A percentile compares a stretch with the other conserved stretches of the same genome.
Conservation (phyloP, 2,113 vertebrate genomes). For the Conger conger region DNA sequence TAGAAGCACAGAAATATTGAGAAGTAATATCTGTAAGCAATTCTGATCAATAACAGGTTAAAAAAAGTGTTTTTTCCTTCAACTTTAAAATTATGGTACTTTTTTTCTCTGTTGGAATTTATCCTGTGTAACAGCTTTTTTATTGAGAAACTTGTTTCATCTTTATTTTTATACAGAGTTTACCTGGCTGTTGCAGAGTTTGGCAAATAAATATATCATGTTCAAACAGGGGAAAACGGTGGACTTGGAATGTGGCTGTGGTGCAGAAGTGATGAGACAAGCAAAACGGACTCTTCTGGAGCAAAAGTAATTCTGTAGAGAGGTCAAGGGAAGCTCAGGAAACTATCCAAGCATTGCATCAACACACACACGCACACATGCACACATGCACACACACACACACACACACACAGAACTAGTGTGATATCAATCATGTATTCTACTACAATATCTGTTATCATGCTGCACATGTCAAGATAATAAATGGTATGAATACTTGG, state of each 20-base stretch:
- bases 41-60: not conserved
- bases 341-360: no score
- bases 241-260: slow-evolving; percentile 19
- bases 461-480: no score
- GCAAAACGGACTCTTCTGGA: no score
- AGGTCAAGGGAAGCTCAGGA: no score
- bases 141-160: slow-evolving; percentile 10
- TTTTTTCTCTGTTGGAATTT: not conserved
- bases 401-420: no score
- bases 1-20: not conserved
- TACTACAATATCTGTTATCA: no score
- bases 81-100: slow-evolving; percentile 15
- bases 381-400: no score
- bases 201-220: slow-evolving; percentile 13
- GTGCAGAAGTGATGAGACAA: not conserved
- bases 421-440: no score
- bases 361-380: no score
- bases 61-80: not conserved
- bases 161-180: slow-evolving; percentile 30
- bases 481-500: no score
- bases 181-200: not conserved
- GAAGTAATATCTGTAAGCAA: not conserved
- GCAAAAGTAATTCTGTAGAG: no score
- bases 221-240: not conserved
- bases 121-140: not conserved